phyloP scores from a whole-genome alignment of 2,797 vertebrate species.

The Poeciliopsis turneri region DNA sequence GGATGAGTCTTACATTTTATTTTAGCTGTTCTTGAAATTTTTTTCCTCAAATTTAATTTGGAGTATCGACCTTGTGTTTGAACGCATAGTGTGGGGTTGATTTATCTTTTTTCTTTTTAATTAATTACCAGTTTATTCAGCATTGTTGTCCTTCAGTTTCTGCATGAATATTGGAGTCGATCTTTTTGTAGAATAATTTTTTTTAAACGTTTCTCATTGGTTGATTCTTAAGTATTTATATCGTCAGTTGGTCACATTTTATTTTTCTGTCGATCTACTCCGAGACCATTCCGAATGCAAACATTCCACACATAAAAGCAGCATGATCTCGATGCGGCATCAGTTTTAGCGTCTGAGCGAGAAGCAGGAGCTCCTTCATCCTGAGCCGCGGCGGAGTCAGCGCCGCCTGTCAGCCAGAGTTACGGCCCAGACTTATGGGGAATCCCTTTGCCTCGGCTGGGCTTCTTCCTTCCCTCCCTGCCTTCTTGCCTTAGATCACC shows the following conservation, averaged over 20 bases:
- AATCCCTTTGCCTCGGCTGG: slow-evolving; percentile 40
- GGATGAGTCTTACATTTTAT: slow-evolving; percentile 7
- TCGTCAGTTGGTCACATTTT: background rate
- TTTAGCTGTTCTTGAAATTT: slow-evolving; percentile 17
- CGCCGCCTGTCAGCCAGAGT: slow-evolving; percentile 58
- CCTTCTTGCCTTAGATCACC: slow-evolving; percentile 40
- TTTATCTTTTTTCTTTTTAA: background rate
- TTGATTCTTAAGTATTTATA: background rate
- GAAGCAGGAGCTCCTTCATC: slow-evolving; percentile 33
- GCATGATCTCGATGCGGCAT: slow-evolving; percentile 5
- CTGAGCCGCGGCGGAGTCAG: slow-evolving; percentile 28
- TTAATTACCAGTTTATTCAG: background rate
- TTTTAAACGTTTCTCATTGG: background rate
- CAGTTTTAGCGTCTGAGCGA: slow-evolving; percentile 14
- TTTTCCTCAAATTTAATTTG: slow-evolving; percentile 7
- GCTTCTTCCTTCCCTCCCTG: slow-evolving; percentile 8
- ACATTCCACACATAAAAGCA: background rate
- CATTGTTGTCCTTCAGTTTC: background rate
- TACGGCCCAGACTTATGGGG: slow-evolving; percentile 52
- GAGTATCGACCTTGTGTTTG: background rate
- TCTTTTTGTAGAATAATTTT: background rate
- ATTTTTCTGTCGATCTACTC: background rate
- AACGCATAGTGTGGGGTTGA: background rate
- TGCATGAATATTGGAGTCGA: background rate
- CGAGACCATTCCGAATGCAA: background rate